Evolutionary conservation across 2,797 vertebrate species (phyloP).

Genomic region (Catostomus latipinnis): DNA sequence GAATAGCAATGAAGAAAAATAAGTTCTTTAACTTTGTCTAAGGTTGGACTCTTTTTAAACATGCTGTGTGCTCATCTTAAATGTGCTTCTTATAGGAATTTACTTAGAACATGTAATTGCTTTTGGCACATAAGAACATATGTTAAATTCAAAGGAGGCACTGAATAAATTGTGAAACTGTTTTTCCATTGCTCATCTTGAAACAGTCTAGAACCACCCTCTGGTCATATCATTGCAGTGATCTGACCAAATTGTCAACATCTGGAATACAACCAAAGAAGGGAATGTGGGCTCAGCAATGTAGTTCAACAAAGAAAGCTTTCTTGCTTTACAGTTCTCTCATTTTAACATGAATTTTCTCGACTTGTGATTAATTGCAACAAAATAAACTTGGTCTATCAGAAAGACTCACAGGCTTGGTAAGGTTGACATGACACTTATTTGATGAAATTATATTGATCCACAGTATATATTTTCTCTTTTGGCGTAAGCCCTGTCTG

Average conservation of each 20-base stretch:
- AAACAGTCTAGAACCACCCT: constrained; percentile 38
- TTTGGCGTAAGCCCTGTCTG: too few species aligned
- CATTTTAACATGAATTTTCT: constrained; percentile 22
- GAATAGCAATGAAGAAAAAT: not conserved
- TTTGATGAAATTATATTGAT: too few species aligned
- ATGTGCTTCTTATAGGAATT: constrained; percentile 50
- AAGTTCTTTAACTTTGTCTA: not conserved
- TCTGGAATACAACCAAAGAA: constrained; percentile 46
- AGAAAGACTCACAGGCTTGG: too few species aligned
- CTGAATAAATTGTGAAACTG: constrained; percentile 59
- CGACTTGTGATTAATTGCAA: constrained; percentile 34
- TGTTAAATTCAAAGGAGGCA: constrained; percentile 47
- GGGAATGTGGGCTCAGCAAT: constrained; percentile 21
- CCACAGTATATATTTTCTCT: too few species aligned
- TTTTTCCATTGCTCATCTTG: constrained; percentile 53
- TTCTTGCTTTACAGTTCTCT: constrained; percentile 21
- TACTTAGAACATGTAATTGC: constrained; percentile 48
- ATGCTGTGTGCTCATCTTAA: constrained; percentile 42
- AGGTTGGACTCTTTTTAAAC: constrained; percentile 30
- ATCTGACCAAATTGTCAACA: constrained; percentile 50
- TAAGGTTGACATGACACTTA: too few species aligned
- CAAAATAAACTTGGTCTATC: constrained; percentile 33
- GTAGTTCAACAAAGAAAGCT: constrained; percentile 22
- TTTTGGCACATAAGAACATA: constrained; percentile 56
- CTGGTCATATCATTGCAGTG: constrained; percentile 50